These are phyloP conservation scores for Echinops telfairi DNA, from an alignment of 2,113 vertebrate genomes.

Conservation along the genomic window DNA sequence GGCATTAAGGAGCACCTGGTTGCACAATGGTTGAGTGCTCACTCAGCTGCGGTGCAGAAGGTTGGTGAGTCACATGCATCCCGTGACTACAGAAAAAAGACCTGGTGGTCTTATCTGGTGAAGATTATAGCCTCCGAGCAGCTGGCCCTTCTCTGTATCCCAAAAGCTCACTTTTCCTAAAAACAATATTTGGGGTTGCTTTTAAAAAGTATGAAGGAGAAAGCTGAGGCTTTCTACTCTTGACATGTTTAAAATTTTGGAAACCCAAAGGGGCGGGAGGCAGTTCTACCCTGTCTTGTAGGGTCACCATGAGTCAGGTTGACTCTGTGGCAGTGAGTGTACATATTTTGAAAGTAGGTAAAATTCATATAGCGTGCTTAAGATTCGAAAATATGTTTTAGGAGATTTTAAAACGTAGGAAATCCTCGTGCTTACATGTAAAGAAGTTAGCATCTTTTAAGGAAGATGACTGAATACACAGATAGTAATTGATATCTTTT, in stretches of 20 bases:
- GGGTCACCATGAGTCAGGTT: too few species aligned
- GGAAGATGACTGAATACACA: conserved; percentile 28
- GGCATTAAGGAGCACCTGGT: background rate
- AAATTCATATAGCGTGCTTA: background rate
- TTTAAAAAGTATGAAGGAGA: too few species aligned
- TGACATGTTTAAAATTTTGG: too few species aligned
- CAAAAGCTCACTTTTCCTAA: too few species aligned
- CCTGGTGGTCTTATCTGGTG: background rate
- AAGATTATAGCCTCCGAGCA: background rate
- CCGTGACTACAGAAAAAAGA: background rate
- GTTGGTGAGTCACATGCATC: background rate
- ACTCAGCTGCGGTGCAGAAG: background rate
- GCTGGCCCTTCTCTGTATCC: too few species aligned
- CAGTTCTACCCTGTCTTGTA: too few species aligned
- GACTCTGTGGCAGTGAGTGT: too few species aligned
- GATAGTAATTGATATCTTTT: background rate
- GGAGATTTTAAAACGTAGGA: background rate
- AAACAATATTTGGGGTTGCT: too few species aligned
- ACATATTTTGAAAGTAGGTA: background rate
- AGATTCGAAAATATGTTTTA: background rate
- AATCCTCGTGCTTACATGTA: background rate
- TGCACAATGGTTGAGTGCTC: background rate
- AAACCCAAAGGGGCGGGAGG: too few species aligned
- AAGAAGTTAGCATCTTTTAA: conserved; percentile 43
- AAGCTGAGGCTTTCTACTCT: too few species aligned